phyloP scores from a whole-genome alignment of 2,888 invertebrate genomes.

The Hirtodrosophila cameraria region DNA sequence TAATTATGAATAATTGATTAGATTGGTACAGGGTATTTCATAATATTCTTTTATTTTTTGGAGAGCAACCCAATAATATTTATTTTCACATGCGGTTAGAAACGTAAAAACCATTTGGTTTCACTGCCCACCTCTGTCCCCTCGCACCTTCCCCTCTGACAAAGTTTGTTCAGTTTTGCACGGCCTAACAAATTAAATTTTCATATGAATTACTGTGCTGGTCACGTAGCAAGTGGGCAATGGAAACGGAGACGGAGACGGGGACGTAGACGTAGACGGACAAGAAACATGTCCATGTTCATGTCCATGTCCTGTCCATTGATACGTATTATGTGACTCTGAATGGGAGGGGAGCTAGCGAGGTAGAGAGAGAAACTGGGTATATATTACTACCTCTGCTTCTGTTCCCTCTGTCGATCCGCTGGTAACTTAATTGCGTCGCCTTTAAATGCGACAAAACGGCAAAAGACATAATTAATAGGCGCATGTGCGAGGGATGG shows the following conservation, averaged over 20 bases:
- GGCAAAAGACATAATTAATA: conserved; percentile 79
- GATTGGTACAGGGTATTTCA: background rate
- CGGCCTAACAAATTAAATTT: conserved; percentile 73
- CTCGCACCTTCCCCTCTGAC: background rate
- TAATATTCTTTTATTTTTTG: background rate
- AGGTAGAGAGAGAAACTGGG: conserved; percentile 32
- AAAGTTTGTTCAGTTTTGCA: conserved; percentile 25
- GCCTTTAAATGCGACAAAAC: conserved; percentile 76
- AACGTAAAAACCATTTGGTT: conserved; percentile 66
- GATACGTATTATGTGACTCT: conserved; percentile 76
- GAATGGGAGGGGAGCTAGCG: conserved; percentile 18
- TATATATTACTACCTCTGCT: conserved; percentile 45
- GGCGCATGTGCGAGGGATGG: conserved; percentile 28
- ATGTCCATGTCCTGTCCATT: conserved; percentile 64
- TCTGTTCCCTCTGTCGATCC: background rate
- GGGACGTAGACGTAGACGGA: conserved; percentile 1
- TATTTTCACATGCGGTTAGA: conserved; percentile 73
- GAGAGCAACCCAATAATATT: conserved; percentile 65
- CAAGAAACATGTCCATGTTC: conserved; percentile 32
- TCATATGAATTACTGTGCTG: conserved; percentile 76
- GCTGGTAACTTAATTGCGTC: conserved; percentile 67
- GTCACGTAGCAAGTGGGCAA: conserved; percentile 64
- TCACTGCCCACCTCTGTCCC: conserved; percentile 27
- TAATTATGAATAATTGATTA: no score
- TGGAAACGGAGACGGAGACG: conserved; percentile 14